Evolutionary conservation across 2,113 vertebrate species (phyloP).

Genomic region (Plecturocebus donacophilus): DNA sequence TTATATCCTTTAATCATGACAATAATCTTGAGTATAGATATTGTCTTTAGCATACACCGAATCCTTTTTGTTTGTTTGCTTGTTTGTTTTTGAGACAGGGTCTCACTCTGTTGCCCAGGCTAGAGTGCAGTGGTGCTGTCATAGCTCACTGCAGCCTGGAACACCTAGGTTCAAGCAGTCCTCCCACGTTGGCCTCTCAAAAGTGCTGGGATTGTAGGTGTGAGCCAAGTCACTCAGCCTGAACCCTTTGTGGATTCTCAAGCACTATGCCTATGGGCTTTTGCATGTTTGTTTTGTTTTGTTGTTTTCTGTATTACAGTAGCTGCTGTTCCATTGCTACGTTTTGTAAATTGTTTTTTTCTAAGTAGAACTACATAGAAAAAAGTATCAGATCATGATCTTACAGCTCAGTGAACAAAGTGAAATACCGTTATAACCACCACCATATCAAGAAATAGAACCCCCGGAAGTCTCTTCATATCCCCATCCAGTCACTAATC

Average conservation of each 20-base stretch:
- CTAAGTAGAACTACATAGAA: neutral
- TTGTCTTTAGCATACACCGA: neutral
- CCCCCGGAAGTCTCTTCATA: neutral
- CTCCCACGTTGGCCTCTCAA: no score
- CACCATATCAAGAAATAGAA: constrained; percentile 2
- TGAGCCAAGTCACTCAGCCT: neutral
- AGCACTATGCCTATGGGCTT: neutral
- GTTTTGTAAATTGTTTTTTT: constrained; percentile 1
- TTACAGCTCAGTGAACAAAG: constrained; percentile 14
- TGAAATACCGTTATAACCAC: neutral
- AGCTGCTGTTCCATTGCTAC: neutral
- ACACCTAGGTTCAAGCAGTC: no score
- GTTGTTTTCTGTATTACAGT: neutral
- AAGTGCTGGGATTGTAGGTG: no score
- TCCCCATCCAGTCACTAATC: neutral
- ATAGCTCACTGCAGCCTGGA: no score
- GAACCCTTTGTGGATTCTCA: neutral
- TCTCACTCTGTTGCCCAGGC: no score
- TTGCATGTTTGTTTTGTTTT: constrained; percentile 30
- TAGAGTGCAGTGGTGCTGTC: no score
- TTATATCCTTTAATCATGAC: neutral
- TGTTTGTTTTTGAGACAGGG: no score
- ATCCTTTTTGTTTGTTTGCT: neutral
- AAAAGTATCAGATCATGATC: constrained; percentile 34
- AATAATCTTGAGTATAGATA: neutral